Evolutionary conservation across 2,797 vertebrate species (phyloP).

Genomic region (Ammospiza maritima): DNA sequence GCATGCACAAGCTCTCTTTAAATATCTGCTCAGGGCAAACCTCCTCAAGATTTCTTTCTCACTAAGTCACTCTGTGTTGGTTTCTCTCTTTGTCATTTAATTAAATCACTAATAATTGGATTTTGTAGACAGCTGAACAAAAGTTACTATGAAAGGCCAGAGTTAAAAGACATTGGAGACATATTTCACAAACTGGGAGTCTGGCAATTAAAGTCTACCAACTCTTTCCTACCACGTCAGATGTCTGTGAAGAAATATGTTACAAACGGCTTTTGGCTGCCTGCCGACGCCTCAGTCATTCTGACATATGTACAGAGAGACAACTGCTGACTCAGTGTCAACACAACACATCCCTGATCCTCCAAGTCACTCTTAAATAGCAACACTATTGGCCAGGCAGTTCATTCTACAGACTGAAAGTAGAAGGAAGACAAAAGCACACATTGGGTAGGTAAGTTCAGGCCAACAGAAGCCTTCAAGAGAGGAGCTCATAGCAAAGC

Average conservation of each 20-base stretch:
- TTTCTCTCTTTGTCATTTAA: conserved; percentile 1
- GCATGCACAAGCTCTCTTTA: not conserved
- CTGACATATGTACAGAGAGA: not conserved
- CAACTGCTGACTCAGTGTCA: not conserved
- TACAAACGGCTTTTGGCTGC: not conserved
- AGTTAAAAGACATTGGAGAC: not conserved
- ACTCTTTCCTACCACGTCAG: not conserved
- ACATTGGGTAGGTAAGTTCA: not conserved
- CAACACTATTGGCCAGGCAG: not conserved
- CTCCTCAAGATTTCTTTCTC: not conserved
- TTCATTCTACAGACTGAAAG: not conserved
- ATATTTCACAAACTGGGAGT: not conserved
- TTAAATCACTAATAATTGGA: conserved; percentile 5
- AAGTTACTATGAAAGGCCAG: not conserved
- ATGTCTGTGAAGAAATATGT: not conserved
- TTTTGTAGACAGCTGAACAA: not conserved
- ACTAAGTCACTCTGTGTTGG: not conserved
- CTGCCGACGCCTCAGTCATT: not conserved
- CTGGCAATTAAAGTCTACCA: not conserved
- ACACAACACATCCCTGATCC: not conserved
- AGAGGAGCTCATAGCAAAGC: not conserved
- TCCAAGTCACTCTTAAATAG: not conserved
- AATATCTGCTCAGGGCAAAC: not conserved
- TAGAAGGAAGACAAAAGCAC: not conserved
- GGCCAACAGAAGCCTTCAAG: not conserved